Percentiles rank a stretch among this genome's conserved stretches.
phyloP scores from a whole-genome alignment of 2,888 invertebrate species.

The Rhynchonema sp. region DNA sequence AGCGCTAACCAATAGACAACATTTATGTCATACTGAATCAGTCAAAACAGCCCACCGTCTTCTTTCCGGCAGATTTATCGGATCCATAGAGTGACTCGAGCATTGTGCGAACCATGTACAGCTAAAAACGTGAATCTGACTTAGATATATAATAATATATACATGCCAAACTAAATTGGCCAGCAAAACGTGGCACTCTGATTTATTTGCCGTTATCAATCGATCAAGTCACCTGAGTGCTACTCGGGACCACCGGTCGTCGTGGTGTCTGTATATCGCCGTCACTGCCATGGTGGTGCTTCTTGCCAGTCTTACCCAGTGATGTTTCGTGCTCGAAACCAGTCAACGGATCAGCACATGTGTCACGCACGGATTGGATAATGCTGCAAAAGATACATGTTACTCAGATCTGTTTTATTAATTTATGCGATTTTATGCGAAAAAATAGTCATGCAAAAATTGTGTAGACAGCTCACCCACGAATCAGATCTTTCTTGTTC shows the following conservation, averaged over 20 bases:
- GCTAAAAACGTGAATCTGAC: too few species aligned
- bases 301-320: too few species aligned
- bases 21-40: too few species aligned
- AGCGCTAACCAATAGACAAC: too few species aligned
- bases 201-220: too few species aligned
- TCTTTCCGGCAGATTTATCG: conserved; percentile 76
- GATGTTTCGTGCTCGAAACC: conserved; percentile 84
- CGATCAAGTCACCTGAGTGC: conserved; percentile 37
- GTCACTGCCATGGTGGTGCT: conserved; percentile 43
- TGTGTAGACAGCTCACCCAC: conserved; percentile 18
- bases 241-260: conserved; percentile 59
- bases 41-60: too few species aligned
- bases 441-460: too few species aligned
- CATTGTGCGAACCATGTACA: conserved; percentile 98
- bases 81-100: conserved; percentile 79
- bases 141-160: too few species aligned
- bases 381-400: conserved; percentile 58
- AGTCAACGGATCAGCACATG: conserved; percentile 84
- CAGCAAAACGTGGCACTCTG: too few species aligned
- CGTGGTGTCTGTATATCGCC: conserved; percentile 77
- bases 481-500: conserved; percentile 82
- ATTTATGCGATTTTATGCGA: too few species aligned
- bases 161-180: too few species aligned
- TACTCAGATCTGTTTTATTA: too few species aligned
- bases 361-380: conserved; percentile 85